phyloP scores from a whole-genome alignment of 2,113 vertebrate species.

The Corythoichthys haematopterus region DNA sequence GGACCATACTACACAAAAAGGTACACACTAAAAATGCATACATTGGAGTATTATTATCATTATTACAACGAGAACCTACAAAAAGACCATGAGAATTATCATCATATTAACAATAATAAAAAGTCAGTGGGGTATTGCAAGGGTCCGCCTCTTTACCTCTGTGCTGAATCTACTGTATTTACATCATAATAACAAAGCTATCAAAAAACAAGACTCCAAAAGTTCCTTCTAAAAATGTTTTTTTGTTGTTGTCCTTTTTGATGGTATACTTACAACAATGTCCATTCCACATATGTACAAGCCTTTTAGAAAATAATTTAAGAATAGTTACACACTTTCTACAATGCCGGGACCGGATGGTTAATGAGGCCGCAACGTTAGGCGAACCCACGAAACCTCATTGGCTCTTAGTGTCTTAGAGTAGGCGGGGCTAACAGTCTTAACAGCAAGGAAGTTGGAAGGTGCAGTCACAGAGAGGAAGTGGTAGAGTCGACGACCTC shows the following conservation, averaged over 20 bases:
- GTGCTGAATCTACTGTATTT: slow-evolving; percentile 76
- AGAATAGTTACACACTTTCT: slow-evolving; percentile 86
- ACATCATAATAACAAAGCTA: slow-evolving; percentile 76
- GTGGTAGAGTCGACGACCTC: slow-evolving; percentile 99
- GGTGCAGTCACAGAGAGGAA: slow-evolving; percentile 87
- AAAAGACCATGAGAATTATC: slow-evolving; percentile 71
- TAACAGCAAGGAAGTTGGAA: slow-evolving; percentile 59
- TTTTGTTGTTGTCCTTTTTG: slow-evolving; percentile 63
- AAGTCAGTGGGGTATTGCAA: slow-evolving; percentile 84
- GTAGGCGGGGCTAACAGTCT: slow-evolving; percentile 79
- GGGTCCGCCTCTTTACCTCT: slow-evolving; percentile 52
- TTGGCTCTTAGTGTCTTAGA: neutral
- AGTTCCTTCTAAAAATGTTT: slow-evolving; percentile 82
- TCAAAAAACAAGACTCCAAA: slow-evolving; percentile 85
- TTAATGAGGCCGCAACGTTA: slow-evolving; percentile 10
- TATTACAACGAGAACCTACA: slow-evolving; percentile 92
- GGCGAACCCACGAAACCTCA: neutral
- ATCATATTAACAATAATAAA: slow-evolving; percentile 42
- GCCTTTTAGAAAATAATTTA: slow-evolving; percentile 96
- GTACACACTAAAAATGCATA: slow-evolving; percentile 94
- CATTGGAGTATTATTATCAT: slow-evolving; percentile 67
- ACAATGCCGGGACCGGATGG: slow-evolving; percentile 76
- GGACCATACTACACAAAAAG: slow-evolving; percentile 87
- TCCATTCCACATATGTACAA: slow-evolving; percentile 85
- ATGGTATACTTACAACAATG: slow-evolving; percentile 82